Base-by-base conservation (phyloP, 2,888 invertebrate species). In the Lymantria monacha region DNA sequence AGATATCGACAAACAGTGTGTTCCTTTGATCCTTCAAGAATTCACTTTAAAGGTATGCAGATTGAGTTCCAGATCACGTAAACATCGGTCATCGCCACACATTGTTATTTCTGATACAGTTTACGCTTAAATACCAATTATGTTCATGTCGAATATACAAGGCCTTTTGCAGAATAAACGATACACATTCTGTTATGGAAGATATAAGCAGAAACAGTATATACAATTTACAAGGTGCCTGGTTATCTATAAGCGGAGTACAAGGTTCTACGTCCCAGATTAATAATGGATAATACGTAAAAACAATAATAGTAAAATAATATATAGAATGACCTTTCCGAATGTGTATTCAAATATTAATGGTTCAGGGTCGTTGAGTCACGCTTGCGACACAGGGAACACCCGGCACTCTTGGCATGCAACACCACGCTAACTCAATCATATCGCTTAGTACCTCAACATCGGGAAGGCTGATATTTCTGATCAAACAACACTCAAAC, bases 321-420 rank as follows among this genome's bases (percentile, higher is more conserved):
- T 61, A 44, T 53, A 63, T 61, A 61, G 38, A 12, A 63, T 73
- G 73, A 74, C 73, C 79, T 76, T 75, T 72, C 62, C 67, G 70
- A 72, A 73, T 69, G 67, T 70, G 70, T 72, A 76, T 76, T 73
- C 68, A 66, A 79, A 72, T 74, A 75, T 77, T 80, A 77, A 74
- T 81, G 76, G 81, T 85, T 83, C 83, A 85, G 77, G 83, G 84
- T 67, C 80, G 76, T 69, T 85, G 81, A 85, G 65, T 83, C 85
- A 85, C 72, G 64, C 53, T 76, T 72, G 74, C 79, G 77, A 79
- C 81, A 81, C 63, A 77, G 83, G 84, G 83, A 83, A 83, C 83
- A 85, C 85, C 84, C 83, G 79, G 75, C 75, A 76, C 70, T 83
- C 75, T 85, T 84, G 83, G 83, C 85, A 80, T 76, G 77, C 73